Percentiles rank a stretch among this genome's conserved stretches.
Conservation (phyloP, 53 echinoderm and acorn worm species). For the Echinarachnius parma region DNA sequence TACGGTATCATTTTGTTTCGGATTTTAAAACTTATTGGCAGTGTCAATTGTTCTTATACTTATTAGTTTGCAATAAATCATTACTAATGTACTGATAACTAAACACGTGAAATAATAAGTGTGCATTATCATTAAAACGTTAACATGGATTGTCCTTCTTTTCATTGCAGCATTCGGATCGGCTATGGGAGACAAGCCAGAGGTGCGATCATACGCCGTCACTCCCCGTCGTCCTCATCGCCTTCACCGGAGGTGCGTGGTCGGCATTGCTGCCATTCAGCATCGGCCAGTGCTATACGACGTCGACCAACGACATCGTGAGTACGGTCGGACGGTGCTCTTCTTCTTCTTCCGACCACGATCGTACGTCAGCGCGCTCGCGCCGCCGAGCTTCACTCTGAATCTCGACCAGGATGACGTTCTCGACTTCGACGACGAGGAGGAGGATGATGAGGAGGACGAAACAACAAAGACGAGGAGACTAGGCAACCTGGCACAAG, state of each 20-base stretch:
- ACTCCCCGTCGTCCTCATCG: constrained; percentile 5
- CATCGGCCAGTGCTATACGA: neutral
- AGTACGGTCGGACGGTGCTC: too few species aligned
- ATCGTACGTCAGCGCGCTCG: constrained; percentile 6
- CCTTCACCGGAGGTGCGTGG: too few species aligned
- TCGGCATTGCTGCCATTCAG: constrained; percentile 12
- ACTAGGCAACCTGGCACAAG: constrained; percentile 15
- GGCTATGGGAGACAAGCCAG: neutral
- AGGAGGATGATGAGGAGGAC: constrained; percentile 23
- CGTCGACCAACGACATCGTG: neutral
- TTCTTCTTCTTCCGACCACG: neutral
- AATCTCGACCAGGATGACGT: constrained; percentile 25
- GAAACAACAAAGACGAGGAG: constrained; percentile 10
- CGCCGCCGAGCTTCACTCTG: constrained; percentile 11
- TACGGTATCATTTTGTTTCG: too few species aligned
- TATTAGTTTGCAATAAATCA: too few species aligned
- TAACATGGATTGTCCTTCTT: neutral
- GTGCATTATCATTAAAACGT: too few species aligned
- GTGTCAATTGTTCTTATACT: too few species aligned
- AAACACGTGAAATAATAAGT: too few species aligned
- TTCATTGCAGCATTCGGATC: neutral
- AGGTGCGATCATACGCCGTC: neutral
- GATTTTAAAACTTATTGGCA: too few species aligned
- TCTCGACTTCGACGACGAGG: constrained; percentile 19
- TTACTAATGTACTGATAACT: too few species aligned